Conservation (phyloP, 2,113 vertebrate genomes). For the Arvicanthis niloticus region DNA sequence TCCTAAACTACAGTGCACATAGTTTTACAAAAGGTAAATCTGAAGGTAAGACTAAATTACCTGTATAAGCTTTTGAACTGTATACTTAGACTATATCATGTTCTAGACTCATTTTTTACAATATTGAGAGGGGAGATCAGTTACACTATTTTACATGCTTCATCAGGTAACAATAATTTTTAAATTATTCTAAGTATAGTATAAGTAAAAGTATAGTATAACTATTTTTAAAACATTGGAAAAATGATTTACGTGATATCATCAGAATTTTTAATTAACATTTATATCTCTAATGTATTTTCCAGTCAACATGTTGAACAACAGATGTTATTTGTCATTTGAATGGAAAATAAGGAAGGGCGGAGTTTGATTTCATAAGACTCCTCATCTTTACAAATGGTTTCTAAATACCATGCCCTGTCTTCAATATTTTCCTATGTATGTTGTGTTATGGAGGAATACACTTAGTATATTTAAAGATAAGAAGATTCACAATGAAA, state of each 20-base stretch:
- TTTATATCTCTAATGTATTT: background rate
- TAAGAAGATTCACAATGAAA: slow-evolving; percentile 7
- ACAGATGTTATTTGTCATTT: background rate
- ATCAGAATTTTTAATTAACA: background rate
- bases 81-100: background rate
- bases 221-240: background rate
- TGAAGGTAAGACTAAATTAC: background rate
- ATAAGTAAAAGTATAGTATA: background rate
- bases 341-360: background rate
- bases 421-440: background rate
- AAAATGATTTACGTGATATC: background rate
- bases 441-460: background rate
- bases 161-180: background rate
- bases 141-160: background rate
- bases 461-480: background rate
- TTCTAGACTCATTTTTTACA: background rate
- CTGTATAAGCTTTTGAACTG: background rate
- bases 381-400: background rate
- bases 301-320: background rate
- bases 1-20: background rate
- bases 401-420: background rate
- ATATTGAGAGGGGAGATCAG: background rate
- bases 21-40: background rate
- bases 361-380: background rate
- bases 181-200: background rate